phyloP scores from a whole-genome alignment of 2,113 vertebrate genomes.

The Synodontis membranacea region DNA sequence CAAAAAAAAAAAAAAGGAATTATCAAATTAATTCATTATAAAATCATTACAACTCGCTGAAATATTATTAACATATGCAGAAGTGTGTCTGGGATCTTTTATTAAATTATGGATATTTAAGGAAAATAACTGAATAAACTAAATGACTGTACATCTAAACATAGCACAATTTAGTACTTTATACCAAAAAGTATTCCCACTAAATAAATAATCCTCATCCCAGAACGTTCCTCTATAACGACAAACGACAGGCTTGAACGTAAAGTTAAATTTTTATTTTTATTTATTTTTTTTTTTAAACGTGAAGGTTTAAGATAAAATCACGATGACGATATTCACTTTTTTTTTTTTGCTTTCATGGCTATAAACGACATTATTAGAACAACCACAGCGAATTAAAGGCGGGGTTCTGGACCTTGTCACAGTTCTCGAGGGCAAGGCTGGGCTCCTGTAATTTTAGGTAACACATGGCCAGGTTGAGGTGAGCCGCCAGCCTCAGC shows the following conservation, averaged over 20 bases:
- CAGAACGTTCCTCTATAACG: not conserved
- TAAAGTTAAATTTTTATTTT: too few species aligned
- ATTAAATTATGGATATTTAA: too few species aligned
- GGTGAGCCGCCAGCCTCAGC: slow-evolving; percentile 86
- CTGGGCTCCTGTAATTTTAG: slow-evolving; percentile 88
- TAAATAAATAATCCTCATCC: too few species aligned
- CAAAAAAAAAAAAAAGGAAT: too few species aligned
- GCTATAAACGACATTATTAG: not conserved
- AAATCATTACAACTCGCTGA: not conserved
- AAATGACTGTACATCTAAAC: too few species aligned
- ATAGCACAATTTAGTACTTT: too few species aligned
- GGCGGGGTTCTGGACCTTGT: slow-evolving; percentile 85
- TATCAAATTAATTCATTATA: not conserved
- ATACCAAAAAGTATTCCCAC: too few species aligned
- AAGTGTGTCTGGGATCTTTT: not conserved
- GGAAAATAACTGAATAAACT: too few species aligned
- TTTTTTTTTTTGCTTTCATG: not conserved
- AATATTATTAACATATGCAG: not conserved
- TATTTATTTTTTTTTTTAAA: too few species aligned
- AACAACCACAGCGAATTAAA: not conserved
- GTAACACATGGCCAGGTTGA: slow-evolving; percentile 95
- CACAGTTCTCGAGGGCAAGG: slow-evolving; percentile 86
- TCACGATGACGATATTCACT: too few species aligned
- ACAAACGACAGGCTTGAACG: too few species aligned
- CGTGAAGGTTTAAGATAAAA: not conserved